Evolutionary conservation across 1,140 invertebrate genomes (phyloP).

Genomic region (Tribolium madens): DNA sequence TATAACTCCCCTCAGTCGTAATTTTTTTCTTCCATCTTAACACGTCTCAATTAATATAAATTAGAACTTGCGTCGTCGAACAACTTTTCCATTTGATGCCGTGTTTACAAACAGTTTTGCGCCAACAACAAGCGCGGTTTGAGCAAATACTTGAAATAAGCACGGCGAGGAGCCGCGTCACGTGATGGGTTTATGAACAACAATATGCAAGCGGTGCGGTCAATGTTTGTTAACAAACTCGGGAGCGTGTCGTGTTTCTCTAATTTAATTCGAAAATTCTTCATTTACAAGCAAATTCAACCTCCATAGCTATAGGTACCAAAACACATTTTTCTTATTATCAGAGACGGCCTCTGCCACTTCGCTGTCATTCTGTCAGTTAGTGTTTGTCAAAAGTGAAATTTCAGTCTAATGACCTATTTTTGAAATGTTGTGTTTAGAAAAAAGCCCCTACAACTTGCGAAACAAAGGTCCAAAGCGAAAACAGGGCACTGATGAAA

Average conservation of each 20-base stretch:
- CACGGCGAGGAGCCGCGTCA: neutral
- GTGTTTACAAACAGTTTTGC: slow-evolving; percentile 25
- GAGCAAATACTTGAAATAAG: neutral
- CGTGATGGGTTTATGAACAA: slow-evolving; percentile 15
- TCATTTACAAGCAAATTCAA: neutral
- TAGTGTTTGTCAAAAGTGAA: slow-evolving; percentile 15
- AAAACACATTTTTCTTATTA: neutral
- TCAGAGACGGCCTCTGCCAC: too few species aligned
- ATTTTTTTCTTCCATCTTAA: neutral
- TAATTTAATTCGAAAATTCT: neutral
- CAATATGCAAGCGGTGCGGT: neutral
- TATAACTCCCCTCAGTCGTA: neutral
- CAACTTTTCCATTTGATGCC: neutral
- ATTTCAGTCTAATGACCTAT: slow-evolving; percentile 11
- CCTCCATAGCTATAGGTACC: neutral
- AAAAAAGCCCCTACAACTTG: neutral
- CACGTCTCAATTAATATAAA: slow-evolving; percentile 27
- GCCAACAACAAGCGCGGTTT: neutral
- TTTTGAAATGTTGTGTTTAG: slow-evolving; percentile 6
- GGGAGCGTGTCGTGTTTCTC: neutral
- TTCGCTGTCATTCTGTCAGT: neutral
- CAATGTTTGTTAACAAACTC: slow-evolving; percentile 19
- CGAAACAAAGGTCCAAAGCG: neutral
- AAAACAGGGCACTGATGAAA: neutral
- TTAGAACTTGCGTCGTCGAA: neutral